Evolutionary conservation across 2,797 vertebrate species (phyloP), one percentile per base, ranked within the genome.

Genomic region (Gobio occitaniae): DNA sequence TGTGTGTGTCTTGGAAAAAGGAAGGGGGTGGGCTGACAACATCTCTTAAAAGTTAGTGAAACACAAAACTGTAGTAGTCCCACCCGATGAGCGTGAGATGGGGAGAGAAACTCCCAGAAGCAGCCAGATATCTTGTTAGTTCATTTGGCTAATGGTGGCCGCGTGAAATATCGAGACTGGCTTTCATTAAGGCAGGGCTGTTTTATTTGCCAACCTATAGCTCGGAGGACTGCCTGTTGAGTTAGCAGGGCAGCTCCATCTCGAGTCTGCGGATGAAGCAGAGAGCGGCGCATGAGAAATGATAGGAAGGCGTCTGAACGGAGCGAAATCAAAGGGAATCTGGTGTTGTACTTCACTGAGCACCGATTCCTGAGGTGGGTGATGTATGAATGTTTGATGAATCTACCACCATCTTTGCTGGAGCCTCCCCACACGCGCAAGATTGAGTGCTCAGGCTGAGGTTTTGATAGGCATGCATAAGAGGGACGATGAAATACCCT

Each of bases 321-420:
- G 63, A 72, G 86, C 19, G 72, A 91, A 85, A 92, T 92, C 90
- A 91, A 93, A 92, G 90, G 80, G 86, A 91, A 92, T 89, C 88
- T 86, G 83, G 86, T 84, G 83, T 87, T 78, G 76, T 83, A 75
- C 84, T 88, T 90, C 86, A 80, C 79, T 75, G 86, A 84, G 83
- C 85, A 65, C 32, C 48, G 78, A 79, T 88, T 90, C 83, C 86
- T 80, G 88, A 90, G 81, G 89, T 92, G 89, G 89, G 86, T 88
- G 72, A 83, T 32, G 61, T 85, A 88, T 90, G 85, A 90, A 90
- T 90, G 85, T 93, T 92, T 91, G 88, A 92, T 91, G 87, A 88
- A 80, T 83, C 61, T 85, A 86, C 86, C 89, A 85, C 86, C 74
- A 80, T 86, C 83, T 81, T 81, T 65, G 80, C 80, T 48, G 76